phyloP scores from a whole-genome alignment of 2,797 vertebrate species.

The Sarcoramphus papa region DNA sequence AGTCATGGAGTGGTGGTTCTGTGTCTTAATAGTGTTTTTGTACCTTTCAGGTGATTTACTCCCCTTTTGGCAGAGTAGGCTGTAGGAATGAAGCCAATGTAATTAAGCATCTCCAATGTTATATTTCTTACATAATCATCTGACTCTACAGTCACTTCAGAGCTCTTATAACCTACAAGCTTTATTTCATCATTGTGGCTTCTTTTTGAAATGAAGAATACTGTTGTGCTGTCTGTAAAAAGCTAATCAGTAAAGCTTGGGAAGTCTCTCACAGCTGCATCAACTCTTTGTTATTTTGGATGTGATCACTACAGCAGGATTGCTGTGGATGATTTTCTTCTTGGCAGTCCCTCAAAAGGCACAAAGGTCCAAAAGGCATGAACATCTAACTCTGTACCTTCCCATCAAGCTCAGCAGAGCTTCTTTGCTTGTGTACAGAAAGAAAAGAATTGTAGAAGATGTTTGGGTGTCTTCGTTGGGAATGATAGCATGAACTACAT shows the following conservation, averaged over 20 bases:
- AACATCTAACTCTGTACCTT: background rate
- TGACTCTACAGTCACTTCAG: background rate
- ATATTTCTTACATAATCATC: background rate
- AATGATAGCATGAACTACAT: background rate
- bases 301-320: background rate
- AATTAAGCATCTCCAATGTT: background rate
- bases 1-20: background rate
- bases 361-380: background rate
- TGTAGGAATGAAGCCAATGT: background rate
- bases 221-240: background rate
- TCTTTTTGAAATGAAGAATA: background rate
- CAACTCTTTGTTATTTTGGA: background rate
- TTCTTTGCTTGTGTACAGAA: background rate
- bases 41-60: background rate
- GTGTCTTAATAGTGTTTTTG: background rate
- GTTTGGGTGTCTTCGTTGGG: background rate
- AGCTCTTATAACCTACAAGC: background rate
- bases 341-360: background rate
- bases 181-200: background rate
- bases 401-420: background rate
- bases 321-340: background rate
- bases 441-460: background rate
- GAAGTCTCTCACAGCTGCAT: background rate
- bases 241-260: background rate
- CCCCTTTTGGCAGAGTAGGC: background rate